Percentiles rank a stretch among this genome's conserved stretches.
These are phyloP conservation scores for Melanchra persicariae DNA, from an alignment of 2,888 invertebrate species.

Conservation along the genomic window DNA sequence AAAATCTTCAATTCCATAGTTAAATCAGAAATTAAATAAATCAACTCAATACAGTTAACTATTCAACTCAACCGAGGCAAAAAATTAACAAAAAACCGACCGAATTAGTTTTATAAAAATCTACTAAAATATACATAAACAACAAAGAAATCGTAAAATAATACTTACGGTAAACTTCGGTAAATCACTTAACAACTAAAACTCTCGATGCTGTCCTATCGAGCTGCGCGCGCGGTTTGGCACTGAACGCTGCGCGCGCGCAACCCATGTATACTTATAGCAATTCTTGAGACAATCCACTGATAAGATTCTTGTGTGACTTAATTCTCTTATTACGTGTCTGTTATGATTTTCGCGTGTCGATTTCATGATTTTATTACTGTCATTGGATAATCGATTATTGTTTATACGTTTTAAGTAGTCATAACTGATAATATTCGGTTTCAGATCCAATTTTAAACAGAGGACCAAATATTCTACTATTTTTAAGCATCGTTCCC, in stretches of 20 bases:
- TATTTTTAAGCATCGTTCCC: no score
- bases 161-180: conserved; percentile 48
- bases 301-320: conserved; percentile 49
- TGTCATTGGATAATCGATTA: conserved; percentile 11
- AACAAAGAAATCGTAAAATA: background rate
- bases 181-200: conserved; percentile 37
- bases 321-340: conserved; percentile 33
- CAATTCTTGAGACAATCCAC: conserved; percentile 49
- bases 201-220: conserved; percentile 49
- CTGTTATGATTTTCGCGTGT: conserved; percentile 33
- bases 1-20: no score
- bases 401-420: background rate
- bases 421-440: background rate
- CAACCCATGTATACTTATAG: conserved; percentile 32
- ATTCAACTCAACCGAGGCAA: no score
- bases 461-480: background rate
- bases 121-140: background rate
- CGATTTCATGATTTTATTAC: conserved; percentile 11
- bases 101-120: background rate
- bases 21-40: no score
- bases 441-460: background rate
- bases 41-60: no score
- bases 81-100: background rate
- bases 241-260: conserved; percentile 58
- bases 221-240: conserved; percentile 45